phyloP scores from a whole-genome alignment of 92 coral and sea anemone species.

The Desmophyllum pertusum region DNA sequence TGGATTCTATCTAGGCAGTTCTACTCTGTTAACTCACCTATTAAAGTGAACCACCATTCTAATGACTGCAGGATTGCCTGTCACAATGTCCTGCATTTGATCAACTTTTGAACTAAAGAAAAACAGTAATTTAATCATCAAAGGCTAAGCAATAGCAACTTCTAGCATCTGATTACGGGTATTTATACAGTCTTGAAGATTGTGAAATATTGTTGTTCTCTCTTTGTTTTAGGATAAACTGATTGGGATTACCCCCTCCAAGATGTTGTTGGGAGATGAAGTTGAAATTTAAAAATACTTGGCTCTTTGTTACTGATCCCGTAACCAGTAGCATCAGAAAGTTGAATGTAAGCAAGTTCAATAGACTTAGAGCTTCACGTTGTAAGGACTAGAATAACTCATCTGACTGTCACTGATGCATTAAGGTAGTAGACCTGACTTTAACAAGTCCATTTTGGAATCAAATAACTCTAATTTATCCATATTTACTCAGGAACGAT shows the following conservation, averaged over 20 bases:
- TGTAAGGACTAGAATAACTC: too few species aligned
- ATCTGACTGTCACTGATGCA: too few species aligned
- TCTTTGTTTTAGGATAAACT: not conserved
- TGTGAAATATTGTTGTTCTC: too few species aligned
- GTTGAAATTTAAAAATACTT: too few species aligned
- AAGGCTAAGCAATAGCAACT: not conserved
- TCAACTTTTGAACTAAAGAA: constrained; percentile 84
- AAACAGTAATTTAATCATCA: not conserved
- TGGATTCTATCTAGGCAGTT: not conserved
- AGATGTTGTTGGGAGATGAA: not conserved
- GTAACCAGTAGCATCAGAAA: not conserved
- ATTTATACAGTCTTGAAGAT: too few species aligned
- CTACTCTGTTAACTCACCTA: constrained; percentile 55
- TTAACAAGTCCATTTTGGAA: too few species aligned
- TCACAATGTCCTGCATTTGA: constrained; percentile 91
- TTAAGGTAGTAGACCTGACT: too few species aligned
- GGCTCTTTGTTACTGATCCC: too few species aligned
- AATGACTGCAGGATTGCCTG: constrained; percentile 98
- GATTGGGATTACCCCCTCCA: not conserved
- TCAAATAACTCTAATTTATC: too few species aligned
- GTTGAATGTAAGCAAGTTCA: not conserved
- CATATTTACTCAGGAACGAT: too few species aligned
- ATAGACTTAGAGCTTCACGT: not conserved
- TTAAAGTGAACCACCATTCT: constrained; percentile 96
- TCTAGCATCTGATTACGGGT: too few species aligned